Evolutionary conservation across 2,888 invertebrate species (phyloP).

Genomic region (Phyto melanocephala): DNA sequence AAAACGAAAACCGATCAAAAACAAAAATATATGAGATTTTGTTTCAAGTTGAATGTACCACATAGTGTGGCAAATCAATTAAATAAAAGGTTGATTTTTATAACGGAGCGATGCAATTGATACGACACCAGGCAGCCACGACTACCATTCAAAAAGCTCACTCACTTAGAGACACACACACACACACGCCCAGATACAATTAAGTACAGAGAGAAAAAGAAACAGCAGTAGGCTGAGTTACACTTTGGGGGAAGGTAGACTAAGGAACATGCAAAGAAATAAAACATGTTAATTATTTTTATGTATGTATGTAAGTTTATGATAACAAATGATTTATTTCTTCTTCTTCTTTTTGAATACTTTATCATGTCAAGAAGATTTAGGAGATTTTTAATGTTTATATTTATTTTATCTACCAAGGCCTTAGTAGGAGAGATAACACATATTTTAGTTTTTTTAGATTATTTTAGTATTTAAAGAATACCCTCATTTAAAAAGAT

Average conservation of each 20-base stretch:
- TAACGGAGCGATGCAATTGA: constrained; percentile 66
- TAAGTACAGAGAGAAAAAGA: constrained; percentile 12
- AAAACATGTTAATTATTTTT: too few species aligned
- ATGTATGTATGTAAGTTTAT: too few species aligned
- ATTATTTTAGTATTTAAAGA: too few species aligned
- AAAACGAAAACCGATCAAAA: constrained; percentile 9
- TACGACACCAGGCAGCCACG: constrained; percentile 62
- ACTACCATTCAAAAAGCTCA: constrained; percentile 52
- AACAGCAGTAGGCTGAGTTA: neutral
- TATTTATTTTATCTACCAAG: too few species aligned
- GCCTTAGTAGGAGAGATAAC: too few species aligned
- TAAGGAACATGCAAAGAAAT: neutral
- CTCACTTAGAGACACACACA: constrained; percentile 27
- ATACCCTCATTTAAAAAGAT: too few species aligned
- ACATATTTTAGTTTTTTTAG: too few species aligned
- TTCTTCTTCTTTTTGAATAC: too few species aligned
- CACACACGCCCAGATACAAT: neutral
- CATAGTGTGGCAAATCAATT: constrained; percentile 66
- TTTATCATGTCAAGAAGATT: too few species aligned
- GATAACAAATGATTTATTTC: too few species aligned
- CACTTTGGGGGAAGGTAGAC: constrained; percentile 12
- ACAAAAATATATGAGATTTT: constrained; percentile 34
- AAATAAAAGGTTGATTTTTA: constrained; percentile 65
- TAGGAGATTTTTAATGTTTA: too few species aligned
- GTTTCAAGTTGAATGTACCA: constrained; percentile 64